phyloP scores from a whole-genome alignment of 2,888 invertebrate species.

The Rugalucina vietnamica region DNA sequence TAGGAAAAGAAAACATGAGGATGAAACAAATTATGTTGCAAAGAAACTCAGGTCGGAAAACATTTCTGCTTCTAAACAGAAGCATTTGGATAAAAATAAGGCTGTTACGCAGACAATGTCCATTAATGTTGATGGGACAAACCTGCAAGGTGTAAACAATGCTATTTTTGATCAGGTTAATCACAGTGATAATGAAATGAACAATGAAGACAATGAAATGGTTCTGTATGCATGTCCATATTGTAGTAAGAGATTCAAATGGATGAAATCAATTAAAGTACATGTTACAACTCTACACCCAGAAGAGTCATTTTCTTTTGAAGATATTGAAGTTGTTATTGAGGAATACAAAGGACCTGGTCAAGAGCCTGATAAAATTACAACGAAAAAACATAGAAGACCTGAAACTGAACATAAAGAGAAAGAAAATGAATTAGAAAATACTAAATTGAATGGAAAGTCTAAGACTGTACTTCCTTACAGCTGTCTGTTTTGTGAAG shows the following conservation, averaged over 20 bases:
- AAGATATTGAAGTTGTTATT: neutral
- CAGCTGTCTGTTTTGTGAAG: neutral
- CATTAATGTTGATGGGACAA: too few species aligned
- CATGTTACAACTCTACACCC: neutral
- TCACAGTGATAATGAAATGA: too few species aligned
- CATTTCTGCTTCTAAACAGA: too few species aligned
- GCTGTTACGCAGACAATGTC: too few species aligned
- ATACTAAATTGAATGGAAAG: neutral
- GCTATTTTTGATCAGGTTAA: too few species aligned
- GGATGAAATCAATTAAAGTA: neutral
- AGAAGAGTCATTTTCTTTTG: neutral
- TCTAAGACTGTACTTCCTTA: neutral
- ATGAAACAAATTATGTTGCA: too few species aligned
- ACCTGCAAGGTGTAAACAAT: too few species aligned
- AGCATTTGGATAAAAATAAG: too few species aligned
- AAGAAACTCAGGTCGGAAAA: too few species aligned
- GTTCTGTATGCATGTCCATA: neutral
- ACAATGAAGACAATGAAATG: neutral
- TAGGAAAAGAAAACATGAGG: too few species aligned
- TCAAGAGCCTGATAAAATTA: neutral
- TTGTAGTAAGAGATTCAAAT: neutral
- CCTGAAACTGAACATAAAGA: neutral
- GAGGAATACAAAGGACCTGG: neutral
- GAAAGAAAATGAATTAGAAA: neutral
- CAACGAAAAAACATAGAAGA: neutral